Conservation (phyloP, 2,113 vertebrate species). For the Phoenicopterus ruber region DNA sequence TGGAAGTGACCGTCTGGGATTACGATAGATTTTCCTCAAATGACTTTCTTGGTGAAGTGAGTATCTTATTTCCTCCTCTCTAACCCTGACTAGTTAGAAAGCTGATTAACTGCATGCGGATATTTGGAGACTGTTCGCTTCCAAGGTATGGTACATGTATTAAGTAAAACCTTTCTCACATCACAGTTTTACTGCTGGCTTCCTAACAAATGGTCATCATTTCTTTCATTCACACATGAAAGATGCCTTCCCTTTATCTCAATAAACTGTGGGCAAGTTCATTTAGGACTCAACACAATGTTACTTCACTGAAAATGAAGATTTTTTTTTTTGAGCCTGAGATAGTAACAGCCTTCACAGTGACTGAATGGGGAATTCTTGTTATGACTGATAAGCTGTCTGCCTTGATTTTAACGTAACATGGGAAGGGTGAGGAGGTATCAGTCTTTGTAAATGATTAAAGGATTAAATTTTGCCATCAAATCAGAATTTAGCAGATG, state of each 20-base stretch:
- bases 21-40: slow-evolving; percentile 98
- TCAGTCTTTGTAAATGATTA: not conserved
- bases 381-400: not conserved
- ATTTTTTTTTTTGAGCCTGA: not conserved
- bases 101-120: not conserved
- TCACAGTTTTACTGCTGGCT: not conserved
- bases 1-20: slow-evolving; percentile 99
- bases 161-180: not conserved
- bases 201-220: not conserved
- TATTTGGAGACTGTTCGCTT: not conserved
- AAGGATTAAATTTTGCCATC: not conserved
- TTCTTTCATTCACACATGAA: not conserved
- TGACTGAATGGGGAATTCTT: not conserved
- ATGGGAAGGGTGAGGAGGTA: not conserved
- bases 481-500: not conserved
- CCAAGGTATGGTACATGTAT: not conserved
- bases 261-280: not conserved
- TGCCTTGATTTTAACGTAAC: not conserved
- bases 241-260: not conserved
- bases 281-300: not conserved
- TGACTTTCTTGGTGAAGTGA: slow-evolving; percentile 97
- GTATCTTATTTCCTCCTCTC: slow-evolving; percentile 44
- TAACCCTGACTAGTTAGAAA: not conserved
- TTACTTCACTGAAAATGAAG: not conserved
- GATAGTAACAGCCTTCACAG: not conserved